A percentile compares a stretch with the other conserved stretches of the same genome.
phyloP scores from a whole-genome alignment of 2,888 invertebrate genomes.

The Dorcus hopei region DNA sequence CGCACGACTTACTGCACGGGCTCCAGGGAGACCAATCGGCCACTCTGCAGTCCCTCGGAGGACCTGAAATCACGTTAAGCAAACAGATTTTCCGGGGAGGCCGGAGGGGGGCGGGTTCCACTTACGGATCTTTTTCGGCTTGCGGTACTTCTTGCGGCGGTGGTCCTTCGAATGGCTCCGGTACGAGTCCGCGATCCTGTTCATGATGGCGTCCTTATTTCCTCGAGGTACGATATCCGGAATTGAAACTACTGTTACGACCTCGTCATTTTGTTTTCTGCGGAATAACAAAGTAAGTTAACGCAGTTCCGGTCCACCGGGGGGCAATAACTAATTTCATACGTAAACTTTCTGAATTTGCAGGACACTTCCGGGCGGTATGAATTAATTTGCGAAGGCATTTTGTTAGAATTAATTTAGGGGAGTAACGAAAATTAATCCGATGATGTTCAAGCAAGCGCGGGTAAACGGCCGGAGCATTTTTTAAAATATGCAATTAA shows the following conservation, averaged over 20 bases:
- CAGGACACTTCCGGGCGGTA: too few species aligned
- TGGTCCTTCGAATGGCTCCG: conserved; percentile 46
- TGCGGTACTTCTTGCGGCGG: conserved; percentile 47
- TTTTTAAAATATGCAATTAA: too few species aligned
- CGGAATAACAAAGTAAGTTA: background rate
- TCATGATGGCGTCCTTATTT: conserved; percentile 67
- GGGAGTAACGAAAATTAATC: too few species aligned
- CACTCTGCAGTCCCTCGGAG: conserved; percentile 78
- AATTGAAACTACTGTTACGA: conserved; percentile 41
- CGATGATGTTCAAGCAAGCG: too few species aligned
- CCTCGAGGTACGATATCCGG: conserved; percentile 62
- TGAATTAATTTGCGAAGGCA: too few species aligned
- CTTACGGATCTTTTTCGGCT: conserved; percentile 50
- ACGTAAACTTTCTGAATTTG: too few species aligned
- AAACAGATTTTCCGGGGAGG: background rate
- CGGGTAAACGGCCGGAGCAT: too few species aligned
- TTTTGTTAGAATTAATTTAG: too few species aligned
- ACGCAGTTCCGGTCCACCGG: too few species aligned
- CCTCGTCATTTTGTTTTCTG: conserved; percentile 37
- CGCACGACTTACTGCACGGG: conserved; percentile 82
- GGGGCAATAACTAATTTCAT: too few species aligned
- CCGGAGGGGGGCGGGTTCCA: conserved; percentile 14
- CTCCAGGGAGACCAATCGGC: conserved; percentile 86
- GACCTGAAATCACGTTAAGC: conserved; percentile 44
- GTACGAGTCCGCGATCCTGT: conserved; percentile 70